Percentiles rank a stretch among this genome's conserved stretches.
Conservation (phyloP, 2,797 vertebrate species). For the Loris lydekkerianus region DNA sequence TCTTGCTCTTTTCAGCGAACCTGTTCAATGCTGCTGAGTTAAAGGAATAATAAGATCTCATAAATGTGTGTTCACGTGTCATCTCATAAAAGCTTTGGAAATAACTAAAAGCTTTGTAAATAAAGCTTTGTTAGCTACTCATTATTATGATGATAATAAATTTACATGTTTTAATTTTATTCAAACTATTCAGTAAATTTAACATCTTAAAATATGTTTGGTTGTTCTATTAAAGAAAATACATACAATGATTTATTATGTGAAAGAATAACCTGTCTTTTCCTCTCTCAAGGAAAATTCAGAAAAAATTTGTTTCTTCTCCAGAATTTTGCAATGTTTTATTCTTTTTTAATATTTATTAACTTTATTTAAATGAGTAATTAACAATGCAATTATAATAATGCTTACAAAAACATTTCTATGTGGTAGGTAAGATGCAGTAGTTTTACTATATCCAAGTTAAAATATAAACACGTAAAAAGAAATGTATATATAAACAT, state of each 20-base stretch:
- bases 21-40: constrained; percentile 59
- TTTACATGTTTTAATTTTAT: constrained; percentile 57
- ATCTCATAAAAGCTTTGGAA: constrained; percentile 77
- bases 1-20: constrained; percentile 62
- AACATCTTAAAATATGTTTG: constrained; percentile 5
- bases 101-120: constrained; percentile 72
- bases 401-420: not conserved
- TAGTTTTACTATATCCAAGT: not conserved
- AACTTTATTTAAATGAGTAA: constrained; percentile 37
- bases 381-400: not conserved
- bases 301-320: not conserved
- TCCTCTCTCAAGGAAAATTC: not conserved
- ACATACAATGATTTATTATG: not conserved
- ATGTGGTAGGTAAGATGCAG: not conserved
- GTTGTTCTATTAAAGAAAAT: constrained; percentile 10
- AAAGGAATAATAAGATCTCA: constrained; percentile 65
- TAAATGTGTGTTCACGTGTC: constrained; percentile 48
- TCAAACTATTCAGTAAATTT: constrained; percentile 58
- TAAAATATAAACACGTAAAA: not conserved
- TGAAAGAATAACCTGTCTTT: not conserved
- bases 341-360: constrained; percentile 30
- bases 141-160: constrained; percentile 61
- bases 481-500: not conserved
- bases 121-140: constrained; percentile 43
- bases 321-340: not conserved